Evolutionary conservation across 2,888 invertebrate species (phyloP).

Genomic region (Zygogramma bicolorata): DNA sequence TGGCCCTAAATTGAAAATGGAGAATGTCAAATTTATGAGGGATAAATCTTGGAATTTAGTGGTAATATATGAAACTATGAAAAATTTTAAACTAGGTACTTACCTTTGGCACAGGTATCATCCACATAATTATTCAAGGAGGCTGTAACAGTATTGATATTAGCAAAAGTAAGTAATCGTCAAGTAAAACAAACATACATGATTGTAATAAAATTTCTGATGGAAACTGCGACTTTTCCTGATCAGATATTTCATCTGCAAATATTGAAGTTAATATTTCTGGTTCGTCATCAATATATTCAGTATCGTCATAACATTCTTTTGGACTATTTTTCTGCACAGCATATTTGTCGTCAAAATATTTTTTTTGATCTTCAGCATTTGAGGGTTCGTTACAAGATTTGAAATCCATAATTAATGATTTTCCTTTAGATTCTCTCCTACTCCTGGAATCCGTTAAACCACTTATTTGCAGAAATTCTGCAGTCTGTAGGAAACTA

Average conservation of each 20-base stretch:
- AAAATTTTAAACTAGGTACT: no score
- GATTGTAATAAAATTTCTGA: constrained; percentile 27
- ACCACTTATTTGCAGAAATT: constrained; percentile 75
- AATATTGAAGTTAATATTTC: constrained; percentile 28
- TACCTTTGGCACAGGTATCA: constrained; percentile 25
- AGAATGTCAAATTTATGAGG: no score
- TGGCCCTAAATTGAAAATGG: no score
- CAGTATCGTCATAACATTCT: constrained; percentile 19
- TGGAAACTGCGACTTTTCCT: constrained; percentile 28
- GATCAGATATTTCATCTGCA: constrained; percentile 36
- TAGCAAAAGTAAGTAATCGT: not conserved
- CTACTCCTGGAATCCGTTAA: constrained; percentile 63
- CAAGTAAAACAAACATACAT: constrained; percentile 21
- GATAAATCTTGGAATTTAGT: no score
- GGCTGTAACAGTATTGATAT: not conserved
- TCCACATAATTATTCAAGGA: constrained; percentile 25
- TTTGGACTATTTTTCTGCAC: constrained; percentile 3
- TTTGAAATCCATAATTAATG: not conserved
- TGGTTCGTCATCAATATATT: constrained; percentile 26
- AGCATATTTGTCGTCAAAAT: not conserved
- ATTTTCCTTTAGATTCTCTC: constrained; percentile 13
- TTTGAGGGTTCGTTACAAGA: constrained; percentile 1
- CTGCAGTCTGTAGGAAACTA: constrained; percentile 75
- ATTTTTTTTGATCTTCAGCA: constrained; percentile 7
- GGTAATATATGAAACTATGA: no score